Percentiles rank a stretch among this genome's conserved stretches.
phyloP scores from a whole-genome alignment of 2,113 vertebrate species.

The Emberiza fucata region DNA sequence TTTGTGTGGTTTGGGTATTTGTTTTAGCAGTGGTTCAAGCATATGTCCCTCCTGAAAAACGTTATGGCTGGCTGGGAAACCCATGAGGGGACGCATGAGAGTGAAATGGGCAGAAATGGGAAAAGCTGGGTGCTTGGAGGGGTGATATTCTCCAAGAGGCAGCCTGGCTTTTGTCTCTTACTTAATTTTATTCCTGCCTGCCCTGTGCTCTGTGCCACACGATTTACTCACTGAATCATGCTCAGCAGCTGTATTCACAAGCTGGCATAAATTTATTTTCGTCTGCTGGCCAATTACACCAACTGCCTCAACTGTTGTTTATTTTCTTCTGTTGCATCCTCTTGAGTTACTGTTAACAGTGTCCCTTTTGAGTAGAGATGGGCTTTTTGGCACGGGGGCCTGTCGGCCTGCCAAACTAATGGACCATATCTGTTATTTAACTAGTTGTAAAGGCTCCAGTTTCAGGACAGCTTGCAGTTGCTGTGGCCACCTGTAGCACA shows the following conservation, averaged over 20 bases:
- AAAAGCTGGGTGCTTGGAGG: not conserved
- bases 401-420: slow-evolving; percentile 50
- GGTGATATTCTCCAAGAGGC: not conserved
- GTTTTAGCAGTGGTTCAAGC: not conserved
- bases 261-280: slow-evolving; percentile 56
- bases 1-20: not conserved
- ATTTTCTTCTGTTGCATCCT: slow-evolving; percentile 59
- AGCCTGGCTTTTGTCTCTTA: slow-evolving; percentile 50
- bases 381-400: slow-evolving; percentile 7
- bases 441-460: slow-evolving; percentile 43
- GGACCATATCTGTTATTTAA: slow-evolving; percentile 60
- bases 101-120: not conserved
- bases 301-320: slow-evolving; percentile 65
- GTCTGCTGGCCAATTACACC: slow-evolving; percentile 54
- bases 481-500: slow-evolving; percentile 48
- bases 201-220: not conserved
- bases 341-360: slow-evolving; percentile 66
- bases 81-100: not conserved
- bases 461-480: slow-evolving; percentile 63
- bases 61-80: not conserved
- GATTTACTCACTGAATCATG: slow-evolving; percentile 36
- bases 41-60: not conserved
- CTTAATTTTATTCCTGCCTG: slow-evolving; percentile 48
- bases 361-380: slow-evolving; percentile 57
- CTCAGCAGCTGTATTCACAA: slow-evolving; percentile 49